Evolutionary conservation across 2,797 vertebrate genomes (phyloP).

Genomic region (Holocentrus rufus): DNA sequence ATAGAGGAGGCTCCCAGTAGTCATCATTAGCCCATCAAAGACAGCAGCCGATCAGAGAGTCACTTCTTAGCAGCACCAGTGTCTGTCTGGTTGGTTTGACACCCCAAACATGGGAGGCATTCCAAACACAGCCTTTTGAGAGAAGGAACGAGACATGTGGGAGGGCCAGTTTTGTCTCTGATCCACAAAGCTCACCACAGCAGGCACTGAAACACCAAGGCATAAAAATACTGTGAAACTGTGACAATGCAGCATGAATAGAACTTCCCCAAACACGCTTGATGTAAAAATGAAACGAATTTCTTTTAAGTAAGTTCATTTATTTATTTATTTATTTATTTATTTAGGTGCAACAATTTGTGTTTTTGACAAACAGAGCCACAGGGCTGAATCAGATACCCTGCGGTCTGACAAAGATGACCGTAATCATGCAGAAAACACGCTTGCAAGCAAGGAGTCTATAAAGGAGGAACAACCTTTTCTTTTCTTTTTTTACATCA

Average conservation of each 20-base stretch:
- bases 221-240: background rate
- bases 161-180: conserved; percentile 13
- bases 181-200: conserved; percentile 24
- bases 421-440: background rate
- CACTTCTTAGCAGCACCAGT: conserved; percentile 47
- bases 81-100: conserved; percentile 44
- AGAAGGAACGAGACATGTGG: conserved; percentile 34
- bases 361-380: background rate
- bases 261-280: background rate
- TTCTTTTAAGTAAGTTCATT: no score
- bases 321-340: no score
- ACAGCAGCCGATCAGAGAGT: conserved; percentile 40
- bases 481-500: background rate
- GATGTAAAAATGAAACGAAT: background rate
- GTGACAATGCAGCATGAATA: conserved; percentile 4
- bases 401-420: background rate
- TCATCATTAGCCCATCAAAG: conserved; percentile 61
- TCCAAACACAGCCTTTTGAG: conserved; percentile 38
- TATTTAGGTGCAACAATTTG: background rate
- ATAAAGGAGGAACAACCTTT: background rate
- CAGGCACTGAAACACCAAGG: conserved; percentile 11
- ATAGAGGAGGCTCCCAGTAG: conserved; percentile 33
- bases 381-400: background rate
- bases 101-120: conserved; percentile 28
- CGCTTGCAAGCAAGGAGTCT: background rate